Conservation (phyloP, 2,113 vertebrate genomes). For the Oryzias melastigma region DNA sequence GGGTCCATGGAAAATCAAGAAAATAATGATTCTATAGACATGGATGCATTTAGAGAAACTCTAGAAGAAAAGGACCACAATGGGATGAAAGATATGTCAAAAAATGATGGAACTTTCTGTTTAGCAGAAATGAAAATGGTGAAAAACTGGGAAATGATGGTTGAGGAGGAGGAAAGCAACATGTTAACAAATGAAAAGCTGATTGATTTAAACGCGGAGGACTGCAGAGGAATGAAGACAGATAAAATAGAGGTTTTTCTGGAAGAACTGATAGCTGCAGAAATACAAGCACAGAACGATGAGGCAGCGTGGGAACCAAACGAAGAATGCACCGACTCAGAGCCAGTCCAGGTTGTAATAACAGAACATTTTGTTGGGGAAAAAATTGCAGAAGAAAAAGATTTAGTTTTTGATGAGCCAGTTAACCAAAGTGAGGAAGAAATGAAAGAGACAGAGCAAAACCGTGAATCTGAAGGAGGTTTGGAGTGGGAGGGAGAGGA, state of each 20-base stretch:
- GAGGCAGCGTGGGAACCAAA: background rate
- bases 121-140: background rate
- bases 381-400: slow-evolving; percentile 4
- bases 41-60: slow-evolving; percentile 1
- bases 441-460: background rate
- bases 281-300: background rate
- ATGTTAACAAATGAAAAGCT: slow-evolving; percentile 9
- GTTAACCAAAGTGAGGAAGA: slow-evolving; percentile 18
- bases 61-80: background rate
- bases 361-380: slow-evolving; percentile 1
- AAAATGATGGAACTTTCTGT: slow-evolving; percentile 2
- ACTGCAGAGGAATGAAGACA: background rate
- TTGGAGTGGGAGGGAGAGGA: background rate
- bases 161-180: slow-evolving; percentile 54
- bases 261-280: background rate
- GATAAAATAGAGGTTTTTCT: background rate
- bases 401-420: slow-evolving; percentile 4
- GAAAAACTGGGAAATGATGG: slow-evolving; percentile 55
- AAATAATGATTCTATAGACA: background rate
- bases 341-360: background rate
- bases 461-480: background rate
- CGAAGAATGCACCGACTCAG: background rate
- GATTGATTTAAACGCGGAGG: background rate
- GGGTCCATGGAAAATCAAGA: background rate
- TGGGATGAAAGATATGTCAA: slow-evolving; percentile 7